A percentile compares a stretch with the other conserved stretches of the same genome.
phyloP scores from a whole-genome alignment of 1,140 invertebrate species.

The Papilio helenus region DNA sequence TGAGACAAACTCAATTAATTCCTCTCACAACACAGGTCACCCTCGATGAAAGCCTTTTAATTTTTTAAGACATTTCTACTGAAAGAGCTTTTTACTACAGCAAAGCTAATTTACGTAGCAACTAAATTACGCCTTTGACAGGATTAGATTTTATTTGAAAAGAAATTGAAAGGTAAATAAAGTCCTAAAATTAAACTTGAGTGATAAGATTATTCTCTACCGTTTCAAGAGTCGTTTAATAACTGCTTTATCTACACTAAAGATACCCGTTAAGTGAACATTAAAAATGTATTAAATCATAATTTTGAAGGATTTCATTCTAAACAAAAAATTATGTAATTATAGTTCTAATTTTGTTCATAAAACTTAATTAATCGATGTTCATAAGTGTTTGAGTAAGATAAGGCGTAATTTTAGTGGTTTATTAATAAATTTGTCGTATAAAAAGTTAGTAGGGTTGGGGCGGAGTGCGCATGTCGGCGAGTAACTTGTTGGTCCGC shows the following conservation, averaged over 20 bases:
- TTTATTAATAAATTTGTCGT: conserved; percentile 46
- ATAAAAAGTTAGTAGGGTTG: conserved; percentile 53
- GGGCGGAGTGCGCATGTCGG: conserved; percentile 74
- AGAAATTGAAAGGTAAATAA: background rate
- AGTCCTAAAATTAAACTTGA: background rate
- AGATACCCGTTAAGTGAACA: too few species aligned
- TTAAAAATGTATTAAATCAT: too few species aligned
- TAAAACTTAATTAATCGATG: conserved; percentile 21
- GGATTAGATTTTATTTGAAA: background rate
- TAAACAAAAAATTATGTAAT: too few species aligned
- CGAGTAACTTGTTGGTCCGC: conserved; percentile 77
- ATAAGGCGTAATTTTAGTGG: background rate
- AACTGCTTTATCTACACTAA: too few species aligned
- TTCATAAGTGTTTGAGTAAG: background rate
- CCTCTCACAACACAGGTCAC: conserved; percentile 67
- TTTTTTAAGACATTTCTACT: conserved; percentile 74
- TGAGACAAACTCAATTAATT: conserved; percentile 80
- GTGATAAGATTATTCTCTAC: background rate
- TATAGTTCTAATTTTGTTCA: too few species aligned
- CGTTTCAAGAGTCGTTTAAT: too few species aligned
- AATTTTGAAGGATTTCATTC: too few species aligned
- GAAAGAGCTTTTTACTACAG: conserved; percentile 41
- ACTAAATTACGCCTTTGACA: background rate
- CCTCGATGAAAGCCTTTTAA: conserved; percentile 74
- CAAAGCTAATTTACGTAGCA: background rate